A percentile compares a stretch with the other conserved stretches of the same genome.
Evolutionary conservation across 2,888 invertebrate genomes (phyloP).

Genomic region (Acrobeloides nanus): DNA sequence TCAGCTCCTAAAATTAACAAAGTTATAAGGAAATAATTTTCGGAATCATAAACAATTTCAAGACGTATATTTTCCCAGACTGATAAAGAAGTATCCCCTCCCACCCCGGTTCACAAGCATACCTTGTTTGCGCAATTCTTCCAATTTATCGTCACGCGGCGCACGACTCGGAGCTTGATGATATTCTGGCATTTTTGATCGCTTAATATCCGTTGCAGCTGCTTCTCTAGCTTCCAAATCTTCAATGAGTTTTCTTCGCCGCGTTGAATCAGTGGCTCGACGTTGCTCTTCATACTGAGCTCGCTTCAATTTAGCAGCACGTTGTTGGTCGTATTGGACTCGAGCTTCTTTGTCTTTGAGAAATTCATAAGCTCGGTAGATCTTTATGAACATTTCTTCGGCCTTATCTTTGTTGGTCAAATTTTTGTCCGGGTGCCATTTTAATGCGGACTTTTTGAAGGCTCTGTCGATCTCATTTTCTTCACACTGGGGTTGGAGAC

Average conservation of each 20-base stretch:
- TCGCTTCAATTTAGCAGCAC: slow-evolving; percentile 15
- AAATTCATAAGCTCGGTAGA: slow-evolving; percentile 25
- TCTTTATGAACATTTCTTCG: slow-evolving; percentile 20
- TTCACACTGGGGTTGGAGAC: slow-evolving; percentile 10
- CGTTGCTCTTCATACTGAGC: slow-evolving; percentile 19
- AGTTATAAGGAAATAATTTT: too few species aligned
- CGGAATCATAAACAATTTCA: too few species aligned
- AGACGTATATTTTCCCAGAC: too few species aligned
- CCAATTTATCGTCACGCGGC: too few species aligned
- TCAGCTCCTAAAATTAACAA: too few species aligned
- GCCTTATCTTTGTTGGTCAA: slow-evolving; percentile 18
- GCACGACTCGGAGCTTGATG: too few species aligned
- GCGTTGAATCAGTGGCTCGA: slow-evolving; percentile 14
- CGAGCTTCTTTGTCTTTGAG: slow-evolving; percentile 14
- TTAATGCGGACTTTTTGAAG: slow-evolving; percentile 20
- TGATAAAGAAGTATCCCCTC: too few species aligned
- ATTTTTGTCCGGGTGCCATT: slow-evolving; percentile 30
- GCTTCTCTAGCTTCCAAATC: slow-evolving; percentile 10
- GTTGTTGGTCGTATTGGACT: slow-evolving; percentile 19
- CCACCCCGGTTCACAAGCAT: too few species aligned
- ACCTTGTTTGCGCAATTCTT: too few species aligned
- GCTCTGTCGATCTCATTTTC: slow-evolving; percentile 23
- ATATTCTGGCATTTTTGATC: too few species aligned
- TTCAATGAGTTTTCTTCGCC: slow-evolving; percentile 10
- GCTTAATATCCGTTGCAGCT: too few species aligned